phyloP scores from a whole-genome alignment of 1,140 invertebrate species.

The Ostrea edulis region DNA sequence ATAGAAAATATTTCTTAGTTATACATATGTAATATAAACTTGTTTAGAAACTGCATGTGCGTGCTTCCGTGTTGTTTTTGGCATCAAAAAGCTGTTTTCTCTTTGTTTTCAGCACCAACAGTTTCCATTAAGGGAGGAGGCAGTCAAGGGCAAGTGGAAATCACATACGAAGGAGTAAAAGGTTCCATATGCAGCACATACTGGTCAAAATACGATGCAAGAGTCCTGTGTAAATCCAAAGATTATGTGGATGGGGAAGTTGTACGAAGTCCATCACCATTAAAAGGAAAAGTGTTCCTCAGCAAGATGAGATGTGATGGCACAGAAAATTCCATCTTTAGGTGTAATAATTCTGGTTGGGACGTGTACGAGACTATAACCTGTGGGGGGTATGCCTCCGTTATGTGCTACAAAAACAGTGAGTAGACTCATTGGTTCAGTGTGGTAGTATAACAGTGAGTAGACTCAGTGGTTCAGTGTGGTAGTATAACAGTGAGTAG shows the following conservation, averaged over 20 bases:
- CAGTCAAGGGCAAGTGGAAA: slow-evolving; percentile 84
- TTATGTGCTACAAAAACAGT: slow-evolving; percentile 60
- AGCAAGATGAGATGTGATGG: slow-evolving; percentile 54
- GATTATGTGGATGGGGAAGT: slow-evolving; percentile 76
- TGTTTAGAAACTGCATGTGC: too few relatives aligned
- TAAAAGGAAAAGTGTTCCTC: slow-evolving; percentile 45
- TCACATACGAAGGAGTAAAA: slow-evolving; percentile 85
- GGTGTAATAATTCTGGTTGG: slow-evolving; percentile 83
- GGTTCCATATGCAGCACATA: slow-evolving; percentile 89
- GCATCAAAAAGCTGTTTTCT: neutral
- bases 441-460: slow-evolving; percentile 43
- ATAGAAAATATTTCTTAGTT: too few relatives aligned
- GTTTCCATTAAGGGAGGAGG: slow-evolving; percentile 46
- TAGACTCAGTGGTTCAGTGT: neutral
- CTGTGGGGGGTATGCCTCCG: slow-evolving; percentile 51
- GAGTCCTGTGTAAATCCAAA: slow-evolving; percentile 86
- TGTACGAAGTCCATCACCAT: slow-evolving; percentile 82
- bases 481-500: slow-evolving; percentile 51
- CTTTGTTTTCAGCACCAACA: slow-evolving; percentile 41
- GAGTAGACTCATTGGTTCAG: neutral
- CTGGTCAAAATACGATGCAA: slow-evolving; percentile 85
- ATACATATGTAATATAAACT: too few relatives aligned
- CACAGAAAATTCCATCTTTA: slow-evolving; percentile 60
- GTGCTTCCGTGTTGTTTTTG: too few relatives aligned
- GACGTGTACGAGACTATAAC: slow-evolving; percentile 61